Conservation (phyloP, 64 coral and sea anemone species). For the Pachyseris speciosa region DNA sequence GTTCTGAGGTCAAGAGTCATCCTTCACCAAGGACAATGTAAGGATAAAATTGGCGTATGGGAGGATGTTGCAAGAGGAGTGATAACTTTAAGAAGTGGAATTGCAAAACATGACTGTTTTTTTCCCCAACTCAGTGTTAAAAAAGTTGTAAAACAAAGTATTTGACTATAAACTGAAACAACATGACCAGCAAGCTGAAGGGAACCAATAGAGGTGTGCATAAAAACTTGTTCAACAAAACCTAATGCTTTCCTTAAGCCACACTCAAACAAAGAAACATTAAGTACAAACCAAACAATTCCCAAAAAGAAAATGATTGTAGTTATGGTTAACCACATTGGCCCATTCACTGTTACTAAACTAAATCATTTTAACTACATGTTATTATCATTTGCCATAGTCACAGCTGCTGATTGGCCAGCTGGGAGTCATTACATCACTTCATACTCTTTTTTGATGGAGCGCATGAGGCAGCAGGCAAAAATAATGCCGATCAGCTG, state of each 20-base stretch:
- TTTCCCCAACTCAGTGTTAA: too few species aligned
- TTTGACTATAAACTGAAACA: too few species aligned
- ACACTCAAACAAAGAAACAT: background rate
- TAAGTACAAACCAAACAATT: background rate
- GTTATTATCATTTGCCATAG: background rate
- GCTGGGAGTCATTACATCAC: conserved; percentile 80
- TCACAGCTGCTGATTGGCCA: conserved; percentile 2
- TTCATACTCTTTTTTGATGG: conserved; percentile 97
- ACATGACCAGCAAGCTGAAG: too few species aligned
- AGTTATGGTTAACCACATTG: background rate
- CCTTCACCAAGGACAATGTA: too few species aligned
- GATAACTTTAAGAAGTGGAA: too few species aligned
- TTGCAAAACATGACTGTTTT: too few species aligned
- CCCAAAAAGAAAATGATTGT: background rate
- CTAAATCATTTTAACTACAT: background rate
- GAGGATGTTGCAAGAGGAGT: too few species aligned
- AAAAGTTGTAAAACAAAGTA: too few species aligned
- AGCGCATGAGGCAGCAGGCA: conserved; percentile 94
- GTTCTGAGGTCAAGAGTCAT: too few species aligned
- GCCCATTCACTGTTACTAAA: background rate
- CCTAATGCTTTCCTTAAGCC: background rate
- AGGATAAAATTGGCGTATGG: too few species aligned
- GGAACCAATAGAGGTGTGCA: too few species aligned
- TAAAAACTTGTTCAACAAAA: too few species aligned
- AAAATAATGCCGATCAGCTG: conserved; percentile 92